Conservation (phyloP, 2,113 vertebrate species). For the Miniopterus natalensis region DNA sequence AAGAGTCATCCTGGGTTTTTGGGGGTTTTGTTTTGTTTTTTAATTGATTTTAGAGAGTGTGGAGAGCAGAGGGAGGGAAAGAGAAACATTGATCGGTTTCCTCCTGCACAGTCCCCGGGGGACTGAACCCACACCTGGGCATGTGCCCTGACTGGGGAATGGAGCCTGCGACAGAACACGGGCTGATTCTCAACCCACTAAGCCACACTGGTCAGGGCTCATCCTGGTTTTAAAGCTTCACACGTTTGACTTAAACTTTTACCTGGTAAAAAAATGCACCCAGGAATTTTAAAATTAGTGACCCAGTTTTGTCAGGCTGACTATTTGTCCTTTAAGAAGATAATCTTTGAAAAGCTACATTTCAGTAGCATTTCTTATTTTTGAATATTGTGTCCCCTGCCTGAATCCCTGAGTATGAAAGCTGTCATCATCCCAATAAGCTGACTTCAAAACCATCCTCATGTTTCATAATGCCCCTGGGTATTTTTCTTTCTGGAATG, state of each 20-base stretch:
- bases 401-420: conserved; percentile 4
- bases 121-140: no score
- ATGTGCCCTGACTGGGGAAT: neutral
- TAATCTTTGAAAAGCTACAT: conserved; percentile 10
- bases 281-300: neutral
- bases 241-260: conserved; percentile 10
- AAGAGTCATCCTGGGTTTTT: neutral
- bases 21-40: no score
- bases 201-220: no score
- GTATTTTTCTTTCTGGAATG: neutral
- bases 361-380: neutral
- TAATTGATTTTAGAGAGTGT: neutral
- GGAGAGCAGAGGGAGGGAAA: neutral
- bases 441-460: neutral
- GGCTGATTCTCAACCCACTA: neutral
- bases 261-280: neutral
- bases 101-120: no score
- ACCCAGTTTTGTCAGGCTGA: neutral
- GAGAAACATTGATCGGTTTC: neutral
- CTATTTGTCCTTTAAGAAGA: neutral
- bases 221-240: neutral
- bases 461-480: neutral
- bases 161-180: neutral
- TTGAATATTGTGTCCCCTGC: neutral
- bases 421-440: neutral